A percentile compares a stretch with the other conserved stretches of the same genome.
phyloP scores from a whole-genome alignment of 2,888 invertebrate species.

The Megamerina dolium region DNA sequence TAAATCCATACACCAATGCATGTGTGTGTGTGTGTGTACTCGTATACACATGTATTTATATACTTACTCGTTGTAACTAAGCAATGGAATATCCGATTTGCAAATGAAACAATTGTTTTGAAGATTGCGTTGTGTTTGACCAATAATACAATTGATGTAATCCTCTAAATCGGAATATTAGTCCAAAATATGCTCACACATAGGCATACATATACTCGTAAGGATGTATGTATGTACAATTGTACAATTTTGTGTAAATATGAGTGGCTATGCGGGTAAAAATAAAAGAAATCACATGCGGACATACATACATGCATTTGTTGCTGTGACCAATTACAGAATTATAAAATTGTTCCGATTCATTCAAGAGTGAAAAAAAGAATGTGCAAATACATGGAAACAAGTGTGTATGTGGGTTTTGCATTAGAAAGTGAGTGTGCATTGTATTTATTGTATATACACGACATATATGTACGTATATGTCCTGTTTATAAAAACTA shows the following conservation, averaged over 20 bases:
- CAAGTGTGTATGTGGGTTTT: slow-evolving; percentile 24
- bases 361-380: slow-evolving; percentile 46
- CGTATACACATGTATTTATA: slow-evolving; percentile 18
- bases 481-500: background rate
- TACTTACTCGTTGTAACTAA: background rate
- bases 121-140: slow-evolving; percentile 35
- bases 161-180: slow-evolving; percentile 33
- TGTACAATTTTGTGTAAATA: no score
- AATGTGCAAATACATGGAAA: no score
- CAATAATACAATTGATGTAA: slow-evolving; percentile 41
- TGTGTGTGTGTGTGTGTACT: slow-evolving; percentile 18
- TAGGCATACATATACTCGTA: background rate
- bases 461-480: no score
- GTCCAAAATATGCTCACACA: slow-evolving; percentile 6
- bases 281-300: no score
- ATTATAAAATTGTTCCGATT: no score
- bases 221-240: background rate
- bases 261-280: background rate
- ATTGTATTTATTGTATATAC: no score
- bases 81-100: slow-evolving; percentile 38
- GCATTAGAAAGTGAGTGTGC: no score
- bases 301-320: no score
- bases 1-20: no score
- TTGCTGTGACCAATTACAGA: no score
- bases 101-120: slow-evolving; percentile 47